Percentiles rank a stretch among this genome's conserved stretches.
Evolutionary conservation across 2,888 invertebrate species (phyloP).

Genomic region (Beris morrisii): DNA sequence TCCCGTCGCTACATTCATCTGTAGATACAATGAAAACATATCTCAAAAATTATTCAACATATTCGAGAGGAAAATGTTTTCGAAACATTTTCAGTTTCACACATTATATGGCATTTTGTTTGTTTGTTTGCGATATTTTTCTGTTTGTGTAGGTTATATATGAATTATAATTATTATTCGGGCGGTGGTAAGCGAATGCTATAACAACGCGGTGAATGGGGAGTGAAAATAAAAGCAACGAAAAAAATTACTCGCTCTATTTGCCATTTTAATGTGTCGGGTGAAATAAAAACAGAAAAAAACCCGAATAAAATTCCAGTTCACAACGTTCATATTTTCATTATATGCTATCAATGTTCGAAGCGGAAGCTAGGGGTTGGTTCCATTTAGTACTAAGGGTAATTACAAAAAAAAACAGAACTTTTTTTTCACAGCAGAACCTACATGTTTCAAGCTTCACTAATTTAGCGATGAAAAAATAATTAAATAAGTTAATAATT

Average conservation of each 20-base stretch:
- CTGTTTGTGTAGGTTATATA: slow-evolving; percentile 1
- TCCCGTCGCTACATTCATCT: background rate
- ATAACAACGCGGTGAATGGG: background rate
- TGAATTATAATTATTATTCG: slow-evolving; percentile 29
- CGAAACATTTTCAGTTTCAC: slow-evolving; percentile 23
- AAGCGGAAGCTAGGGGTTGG: no score
- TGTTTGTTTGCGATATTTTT: slow-evolving; percentile 1
- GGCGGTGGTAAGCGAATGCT: background rate
- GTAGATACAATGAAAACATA: slow-evolving; percentile 18
- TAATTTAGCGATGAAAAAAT: slow-evolving; percentile 32
- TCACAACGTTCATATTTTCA: no score
- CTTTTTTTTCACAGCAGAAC: no score
- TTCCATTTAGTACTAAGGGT: no score
- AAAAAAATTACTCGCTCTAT: no score
- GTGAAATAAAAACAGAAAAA: no score
- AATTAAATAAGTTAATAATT: slow-evolving; percentile 37
- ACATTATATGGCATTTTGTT: slow-evolving; percentile 5
- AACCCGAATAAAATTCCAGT: no score
- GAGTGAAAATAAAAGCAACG: no score
- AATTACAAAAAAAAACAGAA: slow-evolving; percentile 17
- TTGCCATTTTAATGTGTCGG: no score
- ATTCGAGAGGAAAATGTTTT: slow-evolving; percentile 23
- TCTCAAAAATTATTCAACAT: slow-evolving; percentile 34
- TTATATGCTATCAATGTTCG: no score
- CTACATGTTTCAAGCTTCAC: no score